A percentile compares a stretch with the other conserved stretches of the same genome.
Evolutionary conservation across 2,113 vertebrate genomes (phyloP).

Genomic region (Tapirus terrestris): DNA sequence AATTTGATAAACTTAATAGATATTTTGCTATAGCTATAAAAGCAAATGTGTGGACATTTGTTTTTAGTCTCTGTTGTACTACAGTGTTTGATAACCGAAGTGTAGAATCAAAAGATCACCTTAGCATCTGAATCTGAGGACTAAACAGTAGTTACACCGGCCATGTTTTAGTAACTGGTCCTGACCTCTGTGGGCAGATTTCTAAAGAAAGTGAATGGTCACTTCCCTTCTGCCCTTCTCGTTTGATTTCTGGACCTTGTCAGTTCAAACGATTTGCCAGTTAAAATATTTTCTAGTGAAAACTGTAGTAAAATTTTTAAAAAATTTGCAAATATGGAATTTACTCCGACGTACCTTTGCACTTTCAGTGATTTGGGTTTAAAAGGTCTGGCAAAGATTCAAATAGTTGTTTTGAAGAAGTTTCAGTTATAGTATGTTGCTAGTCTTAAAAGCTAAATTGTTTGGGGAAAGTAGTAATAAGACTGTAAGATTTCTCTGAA

Average conservation of each 20-base stretch:
- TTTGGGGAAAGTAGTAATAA: background rate
- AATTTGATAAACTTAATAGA: background rate
- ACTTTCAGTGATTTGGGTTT: background rate
- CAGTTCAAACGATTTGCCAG: background rate
- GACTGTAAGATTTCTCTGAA: background rate
- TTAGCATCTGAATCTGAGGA: background rate
- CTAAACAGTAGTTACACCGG: background rate
- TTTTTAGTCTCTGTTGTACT: background rate
- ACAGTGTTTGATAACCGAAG: background rate
- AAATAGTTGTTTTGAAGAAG: background rate
- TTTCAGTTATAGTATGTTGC: background rate
- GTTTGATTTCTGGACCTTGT: background rate
- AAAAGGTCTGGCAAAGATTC: background rate
- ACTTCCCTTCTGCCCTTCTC: background rate
- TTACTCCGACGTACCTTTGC: background rate
- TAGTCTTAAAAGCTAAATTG: background rate
- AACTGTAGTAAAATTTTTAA: background rate
- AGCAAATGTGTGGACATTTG: background rate
- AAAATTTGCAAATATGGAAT: background rate
- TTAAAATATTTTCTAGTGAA: slow-evolving; percentile 37
- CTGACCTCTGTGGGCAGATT: background rate
- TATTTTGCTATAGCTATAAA: background rate
- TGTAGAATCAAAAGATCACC: background rate
- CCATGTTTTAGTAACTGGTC: background rate
- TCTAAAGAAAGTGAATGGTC: background rate